A percentile compares a stretch with the other conserved stretches of the same genome.
phyloP scores from a whole-genome alignment of 2,113 vertebrate species.

The Macrotis lagotis region DNA sequence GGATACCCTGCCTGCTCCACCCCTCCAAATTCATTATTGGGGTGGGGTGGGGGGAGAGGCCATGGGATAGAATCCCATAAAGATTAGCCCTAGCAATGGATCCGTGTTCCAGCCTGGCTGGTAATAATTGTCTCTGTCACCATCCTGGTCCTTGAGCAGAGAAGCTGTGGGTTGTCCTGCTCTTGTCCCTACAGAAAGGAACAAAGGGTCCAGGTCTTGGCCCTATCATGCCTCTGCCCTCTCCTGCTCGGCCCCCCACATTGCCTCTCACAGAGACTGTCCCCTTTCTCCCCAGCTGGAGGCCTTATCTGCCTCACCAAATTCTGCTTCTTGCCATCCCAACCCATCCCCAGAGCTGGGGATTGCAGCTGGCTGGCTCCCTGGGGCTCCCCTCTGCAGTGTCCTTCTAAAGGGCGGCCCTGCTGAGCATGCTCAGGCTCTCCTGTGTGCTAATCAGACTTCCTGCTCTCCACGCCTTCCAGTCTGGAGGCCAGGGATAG shows the following conservation, averaged over 20 bases:
- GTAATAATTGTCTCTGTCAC: neutral
- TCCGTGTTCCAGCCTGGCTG: neutral
- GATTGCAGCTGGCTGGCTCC: constrained; percentile 11
- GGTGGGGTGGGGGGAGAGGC: no score
- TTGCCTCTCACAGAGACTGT: neutral
- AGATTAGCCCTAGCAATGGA: neutral
- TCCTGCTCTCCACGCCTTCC: constrained; percentile 11
- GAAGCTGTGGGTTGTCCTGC: neutral
- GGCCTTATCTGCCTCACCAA: neutral
- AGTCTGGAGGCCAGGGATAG: neutral
- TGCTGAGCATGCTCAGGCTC: constrained; percentile 77
- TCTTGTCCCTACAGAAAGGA: neutral
- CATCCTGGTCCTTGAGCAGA: neutral
- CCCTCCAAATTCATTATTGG: neutral
- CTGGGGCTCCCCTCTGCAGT: constrained; percentile 78
- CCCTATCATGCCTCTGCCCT: neutral
- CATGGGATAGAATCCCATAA: no score
- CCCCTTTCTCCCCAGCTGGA: neutral
- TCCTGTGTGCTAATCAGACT: constrained; percentile 24
- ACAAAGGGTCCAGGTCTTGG: neutral
- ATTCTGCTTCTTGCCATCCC: neutral
- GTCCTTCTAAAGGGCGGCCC: constrained; percentile 82
- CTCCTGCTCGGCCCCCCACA: neutral
- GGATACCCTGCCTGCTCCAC: neutral
- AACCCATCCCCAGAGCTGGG: neutral